Conservation (phyloP, 2,797 vertebrate species). For the Coluber constrictor region DNA sequence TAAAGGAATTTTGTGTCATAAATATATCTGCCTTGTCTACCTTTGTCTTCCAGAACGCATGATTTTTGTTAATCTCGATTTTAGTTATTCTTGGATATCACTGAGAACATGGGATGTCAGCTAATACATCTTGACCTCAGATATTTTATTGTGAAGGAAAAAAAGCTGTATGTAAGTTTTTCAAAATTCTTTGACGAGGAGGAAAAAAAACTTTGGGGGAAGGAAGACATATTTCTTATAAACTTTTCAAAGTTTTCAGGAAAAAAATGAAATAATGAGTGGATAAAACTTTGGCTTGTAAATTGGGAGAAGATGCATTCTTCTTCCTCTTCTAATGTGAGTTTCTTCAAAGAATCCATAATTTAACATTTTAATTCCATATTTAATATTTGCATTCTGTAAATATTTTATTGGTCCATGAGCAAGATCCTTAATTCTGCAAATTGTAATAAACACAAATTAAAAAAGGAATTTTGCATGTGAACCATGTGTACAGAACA, state of each 20-base stretch:
- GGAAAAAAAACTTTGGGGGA: background rate
- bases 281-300: background rate
- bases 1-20: background rate
- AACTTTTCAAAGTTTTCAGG: background rate
- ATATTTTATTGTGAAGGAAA: background rate
- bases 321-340: background rate
- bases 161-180: background rate
- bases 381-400: background rate
- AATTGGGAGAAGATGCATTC: background rate
- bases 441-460: background rate
- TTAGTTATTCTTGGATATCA: background rate
- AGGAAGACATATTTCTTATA: background rate
- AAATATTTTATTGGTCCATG: background rate
- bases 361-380: background rate
- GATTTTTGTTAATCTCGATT: background rate
- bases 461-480: background rate
- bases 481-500: background rate
- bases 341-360: background rate
- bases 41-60: background rate
- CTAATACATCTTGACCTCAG: background rate
- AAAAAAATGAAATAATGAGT: background rate
- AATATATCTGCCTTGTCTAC: background rate
- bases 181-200: background rate
- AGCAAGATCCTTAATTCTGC: background rate
- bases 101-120: background rate